Conservation (phyloP, 2,888 invertebrate species). For the Andrena praecox region DNA sequence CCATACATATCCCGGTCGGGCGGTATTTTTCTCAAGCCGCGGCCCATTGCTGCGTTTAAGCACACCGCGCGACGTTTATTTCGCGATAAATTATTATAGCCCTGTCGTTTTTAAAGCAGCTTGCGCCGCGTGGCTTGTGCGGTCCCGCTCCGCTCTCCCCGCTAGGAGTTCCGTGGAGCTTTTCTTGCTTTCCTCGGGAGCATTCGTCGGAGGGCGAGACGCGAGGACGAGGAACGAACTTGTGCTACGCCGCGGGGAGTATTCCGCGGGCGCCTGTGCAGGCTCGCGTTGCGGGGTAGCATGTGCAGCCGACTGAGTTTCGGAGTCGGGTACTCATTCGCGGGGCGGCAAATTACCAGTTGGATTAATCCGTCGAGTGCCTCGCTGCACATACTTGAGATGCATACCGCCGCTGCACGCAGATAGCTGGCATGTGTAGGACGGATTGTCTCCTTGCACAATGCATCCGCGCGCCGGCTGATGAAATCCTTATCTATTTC, state of each 20-base stretch:
- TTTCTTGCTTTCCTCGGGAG: not conserved
- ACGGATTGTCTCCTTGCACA: constrained; percentile 44
- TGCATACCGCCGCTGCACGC: constrained; percentile 50
- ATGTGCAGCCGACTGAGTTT: constrained; percentile 59
- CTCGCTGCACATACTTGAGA: constrained; percentile 59
- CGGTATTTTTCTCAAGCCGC: constrained; percentile 14
- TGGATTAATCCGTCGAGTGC: constrained; percentile 61
- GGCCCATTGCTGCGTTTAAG: not conserved
- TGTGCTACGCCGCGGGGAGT: not conserved
- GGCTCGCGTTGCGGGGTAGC: constrained; percentile 27
- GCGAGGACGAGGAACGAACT: constrained; percentile 25
- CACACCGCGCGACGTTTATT: constrained; percentile 9
- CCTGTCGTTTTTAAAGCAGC: not conserved
- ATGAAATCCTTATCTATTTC: constrained; percentile 53
- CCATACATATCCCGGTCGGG: constrained; percentile 28
- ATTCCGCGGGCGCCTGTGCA: constrained; percentile 2
- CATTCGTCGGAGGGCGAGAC: not conserved
- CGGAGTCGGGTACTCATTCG: constrained; percentile 58
- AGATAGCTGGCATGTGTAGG: constrained; percentile 50
- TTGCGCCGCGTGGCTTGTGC: not conserved
- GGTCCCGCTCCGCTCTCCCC: not conserved
- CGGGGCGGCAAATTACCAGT: constrained; percentile 66
- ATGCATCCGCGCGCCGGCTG: constrained; percentile 43
- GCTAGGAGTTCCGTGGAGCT: not conserved
- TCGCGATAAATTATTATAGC: constrained; percentile 10